Conservation (phyloP, 2,888 invertebrate genomes). For the Diogma glabrata region DNA sequence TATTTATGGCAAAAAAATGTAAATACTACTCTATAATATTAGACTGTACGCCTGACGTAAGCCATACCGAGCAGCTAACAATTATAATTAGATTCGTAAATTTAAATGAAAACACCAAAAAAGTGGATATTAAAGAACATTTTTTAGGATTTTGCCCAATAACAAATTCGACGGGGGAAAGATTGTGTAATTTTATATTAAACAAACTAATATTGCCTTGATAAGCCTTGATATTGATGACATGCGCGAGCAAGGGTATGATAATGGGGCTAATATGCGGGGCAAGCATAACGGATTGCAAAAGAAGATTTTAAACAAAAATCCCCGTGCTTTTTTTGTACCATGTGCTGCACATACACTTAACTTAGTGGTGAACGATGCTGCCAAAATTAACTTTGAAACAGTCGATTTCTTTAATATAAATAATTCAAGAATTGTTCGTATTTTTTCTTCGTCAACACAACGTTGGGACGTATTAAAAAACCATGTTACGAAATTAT, state of each 20-base stretch:
- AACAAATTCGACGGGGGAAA: too few species aligned
- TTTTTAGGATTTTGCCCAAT: too few species aligned
- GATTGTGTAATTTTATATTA: slow-evolving; percentile 12
- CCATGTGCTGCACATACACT: slow-evolving; percentile 22
- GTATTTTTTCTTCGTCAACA: slow-evolving; percentile 22
- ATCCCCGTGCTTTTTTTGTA: slow-evolving; percentile 23
- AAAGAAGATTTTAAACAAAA: slow-evolving; percentile 21
- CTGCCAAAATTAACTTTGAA: not conserved
- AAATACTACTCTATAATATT: too few species aligned
- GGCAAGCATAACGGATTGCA: slow-evolving; percentile 22
- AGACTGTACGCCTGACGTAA: too few species aligned
- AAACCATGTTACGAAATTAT: slow-evolving; percentile 9
- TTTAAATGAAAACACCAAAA: too few species aligned
- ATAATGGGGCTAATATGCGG: slow-evolving; percentile 24
- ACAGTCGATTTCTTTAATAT: slow-evolving; percentile 15
- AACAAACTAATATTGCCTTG: too few species aligned
- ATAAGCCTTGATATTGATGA: slow-evolving; percentile 11
- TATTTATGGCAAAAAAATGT: too few species aligned
- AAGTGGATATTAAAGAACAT: too few species aligned
- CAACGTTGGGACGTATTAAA: slow-evolving; percentile 17
- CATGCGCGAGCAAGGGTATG: slow-evolving; percentile 22
- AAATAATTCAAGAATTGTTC: not conserved
- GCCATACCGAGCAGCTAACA: too few species aligned
- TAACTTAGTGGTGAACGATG: slow-evolving; percentile 25
- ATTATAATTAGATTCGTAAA: too few species aligned